Conservation (phyloP, 2,113 vertebrate species). For the Mustela nigripes region DNA sequence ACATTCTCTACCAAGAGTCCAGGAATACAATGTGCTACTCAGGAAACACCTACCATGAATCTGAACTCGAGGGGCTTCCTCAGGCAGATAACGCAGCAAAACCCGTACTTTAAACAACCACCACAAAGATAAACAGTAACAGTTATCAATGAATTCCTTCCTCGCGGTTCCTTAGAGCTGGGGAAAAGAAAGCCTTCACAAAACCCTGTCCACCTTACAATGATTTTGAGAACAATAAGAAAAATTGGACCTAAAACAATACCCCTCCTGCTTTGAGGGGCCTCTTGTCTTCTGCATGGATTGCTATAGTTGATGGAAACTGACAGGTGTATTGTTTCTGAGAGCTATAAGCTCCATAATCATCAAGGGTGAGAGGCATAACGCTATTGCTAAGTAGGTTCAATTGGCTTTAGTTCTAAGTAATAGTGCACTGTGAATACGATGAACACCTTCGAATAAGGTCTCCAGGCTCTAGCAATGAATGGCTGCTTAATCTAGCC, state of each 20-base stretch:
- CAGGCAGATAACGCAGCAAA: slow-evolving; percentile 87
- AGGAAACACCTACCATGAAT: slow-evolving; percentile 88
- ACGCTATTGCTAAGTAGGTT: slow-evolving; percentile 96
- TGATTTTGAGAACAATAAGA: slow-evolving; percentile 92
- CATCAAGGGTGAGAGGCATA: slow-evolving; percentile 96
- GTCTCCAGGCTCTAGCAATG: slow-evolving; percentile 92
- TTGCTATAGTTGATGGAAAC: slow-evolving; percentile 95
- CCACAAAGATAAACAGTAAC: slow-evolving; percentile 82
- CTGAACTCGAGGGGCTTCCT: slow-evolving; percentile 86
- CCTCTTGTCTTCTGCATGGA: slow-evolving; percentile 96
- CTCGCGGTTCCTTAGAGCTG: slow-evolving; percentile 87
- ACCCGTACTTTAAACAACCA: slow-evolving; percentile 77
- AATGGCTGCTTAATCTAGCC: slow-evolving; percentile 98
- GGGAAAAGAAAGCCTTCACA: slow-evolving; percentile 86
- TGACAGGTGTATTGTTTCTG: slow-evolving; percentile 99
- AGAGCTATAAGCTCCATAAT: slow-evolving; percentile 97
- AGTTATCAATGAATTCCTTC: slow-evolving; percentile 91
- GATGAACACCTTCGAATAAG: slow-evolving; percentile 95
- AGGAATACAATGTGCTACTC: slow-evolving; percentile 63
- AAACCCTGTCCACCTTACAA: slow-evolving; percentile 91
- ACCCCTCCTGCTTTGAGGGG: slow-evolving; percentile 92
- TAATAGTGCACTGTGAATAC: slow-evolving; percentile 95
- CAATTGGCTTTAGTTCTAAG: slow-evolving; percentile 99
- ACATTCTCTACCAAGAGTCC: slow-evolving; percentile 30
- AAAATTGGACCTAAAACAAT: slow-evolving; percentile 94